A percentile compares a stretch with the other conserved stretches of the same genome.
Evolutionary conservation across 2,888 invertebrate genomes (phyloP).

Genomic region (Rugalucina vietnamica): DNA sequence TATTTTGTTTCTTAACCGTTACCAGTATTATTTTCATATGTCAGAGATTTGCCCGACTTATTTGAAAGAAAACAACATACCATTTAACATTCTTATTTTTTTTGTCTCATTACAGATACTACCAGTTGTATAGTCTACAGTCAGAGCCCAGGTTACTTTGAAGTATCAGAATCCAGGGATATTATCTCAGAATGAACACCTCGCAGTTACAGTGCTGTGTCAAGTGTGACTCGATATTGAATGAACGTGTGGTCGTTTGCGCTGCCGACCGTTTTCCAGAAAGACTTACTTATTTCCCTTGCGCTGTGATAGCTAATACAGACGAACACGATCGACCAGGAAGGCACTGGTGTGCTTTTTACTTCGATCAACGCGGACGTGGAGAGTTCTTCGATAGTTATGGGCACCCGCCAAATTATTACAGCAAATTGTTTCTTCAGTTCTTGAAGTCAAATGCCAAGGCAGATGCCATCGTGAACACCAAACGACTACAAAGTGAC

Average conservation of each 20-base stretch:
- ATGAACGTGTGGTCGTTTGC: conserved; percentile 6
- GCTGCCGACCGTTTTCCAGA: conserved; percentile 32
- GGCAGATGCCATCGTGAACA: neutral
- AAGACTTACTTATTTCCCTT: neutral
- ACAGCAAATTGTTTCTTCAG: neutral
- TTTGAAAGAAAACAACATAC: no score
- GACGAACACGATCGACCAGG: conserved; percentile 15
- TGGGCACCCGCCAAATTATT: neutral
- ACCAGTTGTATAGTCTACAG: conserved; percentile 29
- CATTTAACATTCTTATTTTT: no score
- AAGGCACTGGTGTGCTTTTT: conserved; percentile 32
- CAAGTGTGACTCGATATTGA: conserved; percentile 15
- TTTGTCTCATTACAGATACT: conserved; percentile 13
- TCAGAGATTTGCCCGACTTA: no score
- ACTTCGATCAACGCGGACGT: neutral
- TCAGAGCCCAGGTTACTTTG: conserved; percentile 21
- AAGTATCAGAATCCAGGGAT: conserved; percentile 22
- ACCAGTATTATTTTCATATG: no score
- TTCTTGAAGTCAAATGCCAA: neutral
- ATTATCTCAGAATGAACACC: conserved; percentile 32
- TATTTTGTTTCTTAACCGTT: no score
- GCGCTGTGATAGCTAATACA: conserved; percentile 29
- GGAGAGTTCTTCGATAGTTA: neutral
- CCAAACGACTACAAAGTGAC: neutral
- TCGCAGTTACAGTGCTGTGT: conserved; percentile 30